phyloP scores from a whole-genome alignment of 2,797 vertebrate genomes.

The Antrozous pallidus region DNA sequence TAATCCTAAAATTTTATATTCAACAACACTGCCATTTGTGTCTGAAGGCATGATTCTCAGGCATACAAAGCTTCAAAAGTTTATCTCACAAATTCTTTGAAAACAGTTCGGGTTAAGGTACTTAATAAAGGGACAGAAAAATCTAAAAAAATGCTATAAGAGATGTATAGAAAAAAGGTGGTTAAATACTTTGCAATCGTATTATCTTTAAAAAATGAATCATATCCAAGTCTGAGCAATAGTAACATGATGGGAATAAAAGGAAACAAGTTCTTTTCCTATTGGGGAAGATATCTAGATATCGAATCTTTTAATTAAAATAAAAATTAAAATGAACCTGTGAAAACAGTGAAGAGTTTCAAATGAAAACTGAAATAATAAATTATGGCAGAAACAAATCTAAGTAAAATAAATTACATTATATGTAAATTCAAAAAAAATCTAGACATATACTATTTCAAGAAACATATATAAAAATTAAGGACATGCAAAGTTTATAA shows the following conservation, averaged over 20 bases:
- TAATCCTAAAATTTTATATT: neutral
- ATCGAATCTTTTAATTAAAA: neutral
- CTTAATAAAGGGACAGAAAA: constrained; percentile 12
- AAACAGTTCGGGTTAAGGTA: neutral
- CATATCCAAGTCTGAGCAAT: neutral
- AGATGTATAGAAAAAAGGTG: neutral
- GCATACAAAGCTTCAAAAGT: neutral
- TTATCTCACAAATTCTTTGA: neutral
- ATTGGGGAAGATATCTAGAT: neutral
- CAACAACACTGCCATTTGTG: neutral
- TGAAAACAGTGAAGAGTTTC: neutral
- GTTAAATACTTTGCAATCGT: neutral
- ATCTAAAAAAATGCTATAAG: neutral
- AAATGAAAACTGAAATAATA: constrained; percentile 9
- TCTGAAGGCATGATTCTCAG: neutral
- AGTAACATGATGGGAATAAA: neutral
- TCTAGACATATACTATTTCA: neutral
- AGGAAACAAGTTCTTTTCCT: neutral
- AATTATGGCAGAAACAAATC: constrained; percentile 31
- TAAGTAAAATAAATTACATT: constrained; percentile 39
- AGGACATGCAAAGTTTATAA: neutral
- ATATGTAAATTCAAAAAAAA: constrained; percentile 13
- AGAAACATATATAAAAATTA: neutral
- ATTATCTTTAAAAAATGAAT: neutral
- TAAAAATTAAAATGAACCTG: neutral